Evolutionary conservation across 2,888 invertebrate genomes (phyloP).

Genomic region (Clusia tigrina): DNA sequence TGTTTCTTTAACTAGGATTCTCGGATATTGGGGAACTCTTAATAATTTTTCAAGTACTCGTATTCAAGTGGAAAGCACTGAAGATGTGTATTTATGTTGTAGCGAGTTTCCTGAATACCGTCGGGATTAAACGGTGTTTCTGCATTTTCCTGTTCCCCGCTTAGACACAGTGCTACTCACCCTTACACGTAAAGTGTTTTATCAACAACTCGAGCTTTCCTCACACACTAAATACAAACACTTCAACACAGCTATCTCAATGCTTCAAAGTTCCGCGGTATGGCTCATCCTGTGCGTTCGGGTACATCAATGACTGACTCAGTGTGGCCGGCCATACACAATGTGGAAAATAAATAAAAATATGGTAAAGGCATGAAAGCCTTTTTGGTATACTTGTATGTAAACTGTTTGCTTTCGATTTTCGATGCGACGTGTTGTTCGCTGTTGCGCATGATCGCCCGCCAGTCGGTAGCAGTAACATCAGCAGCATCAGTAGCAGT

Average conservation of each 20-base stretch:
- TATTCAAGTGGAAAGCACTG: too few species aligned
- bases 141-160: not conserved
- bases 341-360: not conserved
- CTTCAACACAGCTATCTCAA: constrained; percentile 32
- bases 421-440: constrained; percentile 28
- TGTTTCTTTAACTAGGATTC: too few species aligned
- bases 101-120: too few species aligned
- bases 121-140: too few species aligned
- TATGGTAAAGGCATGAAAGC: not conserved
- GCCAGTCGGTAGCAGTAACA: constrained; percentile 50
- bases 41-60: too few species aligned
- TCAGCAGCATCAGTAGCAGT: not conserved
- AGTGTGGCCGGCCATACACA: not conserved
- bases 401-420: constrained; percentile 12
- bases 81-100: too few species aligned
- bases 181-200: constrained; percentile 38
- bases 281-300: constrained; percentile 2
- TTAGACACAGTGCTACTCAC: not conserved
- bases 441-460: constrained; percentile 51
- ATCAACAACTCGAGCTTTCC: constrained; percentile 34
- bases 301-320: not conserved
- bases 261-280: constrained; percentile 16
- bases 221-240: constrained; percentile 29
- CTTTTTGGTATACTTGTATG: not conserved
- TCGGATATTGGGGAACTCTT: too few species aligned